Conservation (phyloP, 2,888 invertebrate genomes). For the Epinotia demarniana region DNA sequence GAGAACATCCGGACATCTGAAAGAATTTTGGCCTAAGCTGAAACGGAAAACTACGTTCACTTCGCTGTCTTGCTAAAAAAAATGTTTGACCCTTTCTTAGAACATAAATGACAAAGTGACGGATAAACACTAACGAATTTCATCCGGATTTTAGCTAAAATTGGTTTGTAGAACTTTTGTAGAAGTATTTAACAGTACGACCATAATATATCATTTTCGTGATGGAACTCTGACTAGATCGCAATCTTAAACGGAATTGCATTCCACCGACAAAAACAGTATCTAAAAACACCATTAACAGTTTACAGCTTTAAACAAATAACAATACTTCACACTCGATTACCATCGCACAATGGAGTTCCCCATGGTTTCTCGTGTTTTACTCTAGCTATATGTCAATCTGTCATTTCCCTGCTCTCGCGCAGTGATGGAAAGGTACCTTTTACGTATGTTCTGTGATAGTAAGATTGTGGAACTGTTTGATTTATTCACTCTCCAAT, state of each 20-base stretch:
- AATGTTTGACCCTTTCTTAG: no score
- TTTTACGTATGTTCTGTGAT: constrained; percentile 34
- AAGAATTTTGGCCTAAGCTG: no score
- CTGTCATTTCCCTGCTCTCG: constrained; percentile 42
- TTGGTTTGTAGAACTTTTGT: no score
- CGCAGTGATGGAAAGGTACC: constrained; percentile 38
- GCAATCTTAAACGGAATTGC: background rate
- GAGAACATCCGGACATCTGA: no score
- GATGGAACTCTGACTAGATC: background rate
- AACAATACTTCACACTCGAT: constrained; percentile 35
- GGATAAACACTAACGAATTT: no score
- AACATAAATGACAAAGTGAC: no score
- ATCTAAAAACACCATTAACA: constrained; percentile 20
- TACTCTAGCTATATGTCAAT: constrained; percentile 22
- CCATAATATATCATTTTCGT: background rate
- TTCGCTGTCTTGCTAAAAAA: no score
- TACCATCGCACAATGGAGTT: constrained; percentile 26
- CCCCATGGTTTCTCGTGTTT: constrained; percentile 37
- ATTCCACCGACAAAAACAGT: background rate
- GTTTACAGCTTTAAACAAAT: constrained; percentile 27
- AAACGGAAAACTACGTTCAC: no score
- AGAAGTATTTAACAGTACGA: background rate
- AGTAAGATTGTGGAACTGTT: constrained; percentile 25
- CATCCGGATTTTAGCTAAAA: no score
- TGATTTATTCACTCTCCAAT: constrained; percentile 41